These are phyloP conservation scores for Columba livia DNA, from an alignment of 2,113 vertebrate species.

Conservation along the genomic window DNA sequence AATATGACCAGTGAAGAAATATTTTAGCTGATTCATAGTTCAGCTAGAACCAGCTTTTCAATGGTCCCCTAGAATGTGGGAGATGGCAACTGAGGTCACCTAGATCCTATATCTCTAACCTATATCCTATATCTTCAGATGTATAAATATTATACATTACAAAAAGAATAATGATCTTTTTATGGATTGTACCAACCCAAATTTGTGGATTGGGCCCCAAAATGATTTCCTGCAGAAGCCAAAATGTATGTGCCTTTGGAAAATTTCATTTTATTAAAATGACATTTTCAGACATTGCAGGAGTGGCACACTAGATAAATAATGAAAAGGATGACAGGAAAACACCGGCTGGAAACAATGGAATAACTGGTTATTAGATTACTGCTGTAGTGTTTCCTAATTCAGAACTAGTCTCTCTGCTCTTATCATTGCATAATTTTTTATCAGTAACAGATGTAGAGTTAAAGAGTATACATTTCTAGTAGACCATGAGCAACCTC, in stretches of 20 bases:
- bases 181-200: not conserved
- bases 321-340: not conserved
- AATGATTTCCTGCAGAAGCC: not conserved
- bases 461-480: not conserved
- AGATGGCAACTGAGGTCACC: not conserved
- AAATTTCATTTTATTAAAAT: not conserved
- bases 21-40: not conserved
- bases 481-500: not conserved
- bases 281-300: not conserved
- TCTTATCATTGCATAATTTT: not conserved
- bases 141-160: not conserved
- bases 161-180: not conserved
- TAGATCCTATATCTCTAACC: not conserved
- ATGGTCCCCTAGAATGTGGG: fast-evolving
- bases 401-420: not conserved
- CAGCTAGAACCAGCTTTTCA: not conserved
- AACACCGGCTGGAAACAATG: not conserved
- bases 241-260: not conserved
- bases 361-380: not conserved
- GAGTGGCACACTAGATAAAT: not conserved
- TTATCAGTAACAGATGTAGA: not conserved
- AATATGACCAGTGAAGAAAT: not conserved
- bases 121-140: not conserved
- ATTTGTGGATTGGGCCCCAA: not conserved
- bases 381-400: not conserved